Evolutionary conservation across 2,797 vertebrate genomes (phyloP), one percentile per base, ranked within the genome.

Genomic region (Australoheros facetus): DNA sequence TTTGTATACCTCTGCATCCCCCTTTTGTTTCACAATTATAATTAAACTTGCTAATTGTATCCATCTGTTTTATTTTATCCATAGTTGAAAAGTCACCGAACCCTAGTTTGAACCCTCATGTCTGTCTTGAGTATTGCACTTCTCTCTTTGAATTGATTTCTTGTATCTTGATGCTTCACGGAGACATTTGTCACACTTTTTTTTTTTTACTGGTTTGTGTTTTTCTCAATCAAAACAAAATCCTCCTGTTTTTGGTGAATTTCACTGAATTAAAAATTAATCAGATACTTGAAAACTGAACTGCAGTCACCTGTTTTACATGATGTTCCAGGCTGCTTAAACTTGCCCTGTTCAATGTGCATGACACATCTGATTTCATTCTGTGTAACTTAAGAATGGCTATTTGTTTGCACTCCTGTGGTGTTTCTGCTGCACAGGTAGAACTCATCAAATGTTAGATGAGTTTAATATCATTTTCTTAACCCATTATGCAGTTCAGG

Each of bases 341-440:
- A 23, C 16, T 39, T 48, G 26, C 5, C 4, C 11, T 9, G 19
- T 53, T 30, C 45, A 48, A 9, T 58, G 56, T 32, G 56, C 28
- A 19, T n/a, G 56, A 21, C 78, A 74, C 62, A 30, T 37, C 57
- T 42, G 39, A 54, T 42, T 58, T 80, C 78, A 58, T 21, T 39
- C 14, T 42, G 37, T 21, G 32, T 62, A 37, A 30, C 56, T 17
- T 3, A 21, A 34, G 23, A 16, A 37, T 21, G 32, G 17, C 19
- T 37, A 3, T 1, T 34, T 28, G 58, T 60, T 60, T 60, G 4
- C 17, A 37, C 10, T n/a, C 19, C 5, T 62, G 32, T 62, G 23
- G 32, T 62, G 34, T 78, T 28, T 6, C 19, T 17, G 4, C 39
- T 1, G 17, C 62, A 59, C 21, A 13, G 45, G 7, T 17, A 3